These are phyloP conservation scores for Polylopha cassiicola DNA, from an alignment of 2,888 invertebrate species.

Conservation along the genomic window DNA sequence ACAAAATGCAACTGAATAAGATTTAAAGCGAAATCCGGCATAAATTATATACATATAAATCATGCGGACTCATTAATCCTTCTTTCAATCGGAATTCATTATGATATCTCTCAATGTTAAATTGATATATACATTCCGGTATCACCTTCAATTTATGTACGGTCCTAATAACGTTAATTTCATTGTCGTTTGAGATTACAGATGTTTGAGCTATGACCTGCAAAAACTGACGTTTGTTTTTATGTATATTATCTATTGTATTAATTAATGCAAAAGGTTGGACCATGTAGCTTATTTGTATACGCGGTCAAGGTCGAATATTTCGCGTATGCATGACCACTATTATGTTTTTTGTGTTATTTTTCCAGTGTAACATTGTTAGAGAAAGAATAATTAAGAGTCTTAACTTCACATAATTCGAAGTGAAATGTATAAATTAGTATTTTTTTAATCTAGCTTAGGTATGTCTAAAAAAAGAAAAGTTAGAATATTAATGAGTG, in stretches of 20 bases:
- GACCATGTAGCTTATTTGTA: slow-evolving; percentile 29
- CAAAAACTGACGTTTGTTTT: slow-evolving; percentile 10
- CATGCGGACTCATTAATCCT: slow-evolving; percentile 10
- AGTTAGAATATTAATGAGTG: no score
- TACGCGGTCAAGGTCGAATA: slow-evolving; percentile 51
- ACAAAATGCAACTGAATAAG: no score
- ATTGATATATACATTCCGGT: slow-evolving; percentile 7
- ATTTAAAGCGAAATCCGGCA: no score
- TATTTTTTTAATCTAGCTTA: no score
- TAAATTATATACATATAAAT: no score
- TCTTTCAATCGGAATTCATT: slow-evolving; percentile 2
- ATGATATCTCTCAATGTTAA: slow-evolving; percentile 1
- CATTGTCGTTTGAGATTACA: slow-evolving; percentile 47
- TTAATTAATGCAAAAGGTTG: slow-evolving; percentile 11
- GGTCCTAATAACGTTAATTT: slow-evolving; percentile 34
- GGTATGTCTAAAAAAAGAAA: no score
- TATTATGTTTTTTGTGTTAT: background rate
- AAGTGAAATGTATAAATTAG: no score
- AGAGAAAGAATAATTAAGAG: no score
- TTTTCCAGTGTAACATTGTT: no score
- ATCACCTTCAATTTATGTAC: slow-evolving; percentile 12
- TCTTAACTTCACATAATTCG: no score
- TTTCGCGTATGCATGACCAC: background rate
- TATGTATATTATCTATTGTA: background rate
- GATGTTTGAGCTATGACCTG: slow-evolving; percentile 59